A percentile compares a stretch with the other conserved stretches of the same genome.
These are phyloP conservation scores for Ericerus pela DNA, from an alignment of 1,140 invertebrate species.

Conservation along the genomic window DNA sequence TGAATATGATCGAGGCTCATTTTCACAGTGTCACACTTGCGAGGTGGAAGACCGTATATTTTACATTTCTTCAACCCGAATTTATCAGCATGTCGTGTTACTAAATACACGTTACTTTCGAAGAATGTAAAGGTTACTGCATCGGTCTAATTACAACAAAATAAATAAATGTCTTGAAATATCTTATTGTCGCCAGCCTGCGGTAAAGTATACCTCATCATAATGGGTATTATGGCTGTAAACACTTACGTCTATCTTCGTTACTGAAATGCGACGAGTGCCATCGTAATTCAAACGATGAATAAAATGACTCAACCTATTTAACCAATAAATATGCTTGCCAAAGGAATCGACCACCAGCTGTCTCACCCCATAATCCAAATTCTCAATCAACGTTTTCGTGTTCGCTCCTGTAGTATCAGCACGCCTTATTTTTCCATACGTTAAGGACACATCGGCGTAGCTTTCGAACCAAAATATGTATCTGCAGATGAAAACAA, in stretches of 20 bases:
- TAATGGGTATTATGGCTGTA: no score
- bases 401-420: slow-evolving; percentile 19
- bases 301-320: slow-evolving; percentile 19
- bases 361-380: slow-evolving; percentile 17
- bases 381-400: slow-evolving; percentile 13
- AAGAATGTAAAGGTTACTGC: slow-evolving; percentile 19
- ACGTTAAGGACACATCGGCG: slow-evolving; percentile 48
- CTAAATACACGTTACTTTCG: slow-evolving; percentile 22
- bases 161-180: not conserved
- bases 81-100: slow-evolving; percentile 6
- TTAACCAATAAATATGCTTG: slow-evolving; percentile 23
- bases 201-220: not conserved
- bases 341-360: slow-evolving; percentile 24
- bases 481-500: slow-evolving; percentile 32
- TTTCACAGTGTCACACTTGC: not conserved
- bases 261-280: slow-evolving; percentile 15
- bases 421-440: slow-evolving; percentile 39
- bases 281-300: slow-evolving; percentile 23
- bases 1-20: not conserved
- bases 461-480: slow-evolving; percentile 83
- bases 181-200: slow-evolving; percentile 5
- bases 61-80: not conserved
- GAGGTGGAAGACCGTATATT: not conserved
- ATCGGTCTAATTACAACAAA: slow-evolving; percentile 14
- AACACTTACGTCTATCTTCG: slow-evolving; percentile 18